phyloP scores from a whole-genome alignment of 2,797 vertebrate species.

The Lepidocolaptes lacrymiger region DNA sequence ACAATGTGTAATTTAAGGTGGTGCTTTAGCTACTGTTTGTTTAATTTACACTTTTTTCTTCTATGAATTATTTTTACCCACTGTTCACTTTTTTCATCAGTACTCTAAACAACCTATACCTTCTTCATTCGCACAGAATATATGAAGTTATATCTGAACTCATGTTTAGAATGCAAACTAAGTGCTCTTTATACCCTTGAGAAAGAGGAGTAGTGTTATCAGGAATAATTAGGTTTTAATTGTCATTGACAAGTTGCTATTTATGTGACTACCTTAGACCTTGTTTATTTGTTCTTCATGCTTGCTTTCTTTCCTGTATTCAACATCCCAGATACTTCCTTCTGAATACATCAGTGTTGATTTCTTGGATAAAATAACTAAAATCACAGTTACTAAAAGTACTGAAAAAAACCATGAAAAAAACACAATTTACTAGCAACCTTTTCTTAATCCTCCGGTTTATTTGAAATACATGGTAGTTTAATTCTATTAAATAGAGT shows the following conservation, averaged over 20 bases:
- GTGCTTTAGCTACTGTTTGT: background rate
- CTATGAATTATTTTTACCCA: background rate
- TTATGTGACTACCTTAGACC: background rate
- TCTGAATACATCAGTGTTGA: background rate
- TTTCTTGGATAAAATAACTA: background rate
- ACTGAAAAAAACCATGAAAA: background rate
- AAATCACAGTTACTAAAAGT: background rate
- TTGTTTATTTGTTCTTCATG: background rate
- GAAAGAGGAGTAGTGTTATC: background rate
- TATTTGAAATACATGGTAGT: background rate
- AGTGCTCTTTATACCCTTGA: slow-evolving; percentile 9
- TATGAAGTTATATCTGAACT: background rate
- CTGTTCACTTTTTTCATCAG: background rate
- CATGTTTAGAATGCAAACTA: background rate
- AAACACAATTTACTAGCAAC: background rate
- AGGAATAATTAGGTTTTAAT: slow-evolving; percentile 32
- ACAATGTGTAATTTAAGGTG: background rate
- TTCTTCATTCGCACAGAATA: background rate
- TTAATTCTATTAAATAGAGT: background rate
- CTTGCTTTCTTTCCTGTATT: background rate
- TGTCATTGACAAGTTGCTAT: slow-evolving; percentile 1
- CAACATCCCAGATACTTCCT: background rate
- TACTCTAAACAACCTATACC: background rate
- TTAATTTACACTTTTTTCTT: background rate
- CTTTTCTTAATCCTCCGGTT: background rate